Evolutionary conservation across 1,140 invertebrate genomes (phyloP), one percentile per base, ranked within the genome.

Genomic region (Leucophenga varia): DNA sequence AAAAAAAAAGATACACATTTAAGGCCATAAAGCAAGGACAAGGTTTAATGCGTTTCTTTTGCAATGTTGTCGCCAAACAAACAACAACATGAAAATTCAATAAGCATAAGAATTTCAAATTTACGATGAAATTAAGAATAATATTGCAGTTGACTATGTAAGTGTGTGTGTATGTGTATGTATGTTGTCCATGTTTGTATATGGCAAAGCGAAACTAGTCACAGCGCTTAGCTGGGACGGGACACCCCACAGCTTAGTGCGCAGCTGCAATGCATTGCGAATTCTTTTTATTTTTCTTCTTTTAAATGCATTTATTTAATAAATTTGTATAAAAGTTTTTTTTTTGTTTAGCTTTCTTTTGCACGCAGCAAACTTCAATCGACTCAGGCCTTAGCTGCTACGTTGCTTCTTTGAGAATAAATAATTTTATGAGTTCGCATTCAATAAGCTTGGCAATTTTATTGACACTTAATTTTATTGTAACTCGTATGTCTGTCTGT

Each of bases 281-380:
- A 16, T 10, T n/a, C 9, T 56, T 48, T 52, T 64, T 51, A 60
- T 54, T 28, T 28, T 28, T 28, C 12, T 28, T 28, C 20, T 50
- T 59, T 49, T 63, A 63, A n/a, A 67, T 67, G 63, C 64, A 67
- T 67, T 67, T 67, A 67, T 67, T 67, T 67, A 67, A 67, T 67
- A 68, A 67, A 67, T 67, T 59, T 56, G 54, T 67, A 34, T 34
- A 67, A 52, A 51, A 42, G 22, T 6, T 25, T 25, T 25, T 25
- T 25, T 10, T 25, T 25, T 25, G 22, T 10, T 5, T 25, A 10
- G 22, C 22, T 25, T 10, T 25, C 22, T 6, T 10, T 16, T 21
- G 30, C 47, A 53, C 35, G 18, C 31, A 22, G 43, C 43, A 49
- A 25, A 28, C 45, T 42, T 28, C 37, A 19, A 44, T 13, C 32